Evolutionary conservation across 2,888 invertebrate genomes (phyloP), one percentile per base, ranked within the genome.

Genomic region (Drosophila glabriapex): DNA sequence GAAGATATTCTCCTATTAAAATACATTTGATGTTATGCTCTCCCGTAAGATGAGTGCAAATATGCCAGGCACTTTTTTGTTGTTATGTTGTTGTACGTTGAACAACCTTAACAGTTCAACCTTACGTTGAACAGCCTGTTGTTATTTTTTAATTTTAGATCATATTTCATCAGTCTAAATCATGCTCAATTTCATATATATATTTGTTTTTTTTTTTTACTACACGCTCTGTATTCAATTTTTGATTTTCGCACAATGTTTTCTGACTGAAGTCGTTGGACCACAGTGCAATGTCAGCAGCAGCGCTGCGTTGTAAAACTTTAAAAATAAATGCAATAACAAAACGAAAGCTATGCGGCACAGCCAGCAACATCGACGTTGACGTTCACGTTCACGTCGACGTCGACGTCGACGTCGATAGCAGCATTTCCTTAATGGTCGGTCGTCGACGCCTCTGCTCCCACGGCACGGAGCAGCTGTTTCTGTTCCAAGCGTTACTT

Each of bases 351-450:
- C 61, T 55, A 54, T 62, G 69, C 73, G 56, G 49, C 52, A 53
- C 54, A 46, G 22, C 37, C 66, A 41, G 46, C 16, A 14, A 19
- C 53, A 9, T 4, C 7, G 54, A 25, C 22, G 22, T 22, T 55
- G 52, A n/a, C 56, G 29, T 50, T 62, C 33, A 54, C 63, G 55
- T 35, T 14, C 33, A 54, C 63, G 55, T 35, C 5, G 35, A n/a
- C 52, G 29, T 50, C 62, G 33, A 54, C 66, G 55, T 35, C 35
- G 5, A 35, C 35, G 35, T 54, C 59, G 62, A 33, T 61, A 49
- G 50, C 75, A 67, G 54, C 50, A 61, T 29, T 59, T 28, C 61
- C 56, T 78, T 69, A 65, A 73, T 67, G 70, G 43, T 37, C 54
- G 67, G 59, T 22, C 46, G 59, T 46, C 54, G 54, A 12, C 59